phyloP scores from a whole-genome alignment of 2,113 vertebrate species.

The Petroica traversi region DNA sequence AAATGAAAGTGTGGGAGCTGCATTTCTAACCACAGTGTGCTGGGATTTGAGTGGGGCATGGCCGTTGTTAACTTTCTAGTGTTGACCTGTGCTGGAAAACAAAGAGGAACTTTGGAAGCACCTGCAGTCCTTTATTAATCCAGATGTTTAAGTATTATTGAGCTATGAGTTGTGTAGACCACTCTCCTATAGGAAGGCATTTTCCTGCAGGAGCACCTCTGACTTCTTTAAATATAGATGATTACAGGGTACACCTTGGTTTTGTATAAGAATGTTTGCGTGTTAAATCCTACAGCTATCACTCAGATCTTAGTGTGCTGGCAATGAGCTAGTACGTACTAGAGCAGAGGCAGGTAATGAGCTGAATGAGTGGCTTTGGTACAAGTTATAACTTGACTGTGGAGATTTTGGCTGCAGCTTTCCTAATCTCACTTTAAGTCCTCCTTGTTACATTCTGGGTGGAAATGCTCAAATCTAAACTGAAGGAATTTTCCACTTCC shows the following conservation, averaged over 20 bases:
- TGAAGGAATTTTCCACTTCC: conserved; percentile 14
- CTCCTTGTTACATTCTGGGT: background rate
- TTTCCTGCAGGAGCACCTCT: background rate
- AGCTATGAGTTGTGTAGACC: background rate
- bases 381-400: background rate
- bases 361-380: background rate
- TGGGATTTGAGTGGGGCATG: background rate
- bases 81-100: background rate
- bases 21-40: background rate
- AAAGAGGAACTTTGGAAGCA: background rate
- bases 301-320: background rate
- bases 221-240: background rate
- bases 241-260: background rate
- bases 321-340: rapidly evolving
- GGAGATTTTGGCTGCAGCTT: background rate
- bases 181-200: background rate
- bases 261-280: background rate
- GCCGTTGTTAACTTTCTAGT: background rate
- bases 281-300: too few relatives aligned
- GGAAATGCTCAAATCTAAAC: background rate
- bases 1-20: background rate
- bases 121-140: background rate
- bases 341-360: background rate
- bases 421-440: background rate
- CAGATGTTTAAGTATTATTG: background rate